Evolutionary conservation across 2,797 vertebrate species (phyloP), one percentile per base, ranked within the genome.

Genomic region (Peromyscus nudipes): DNA sequence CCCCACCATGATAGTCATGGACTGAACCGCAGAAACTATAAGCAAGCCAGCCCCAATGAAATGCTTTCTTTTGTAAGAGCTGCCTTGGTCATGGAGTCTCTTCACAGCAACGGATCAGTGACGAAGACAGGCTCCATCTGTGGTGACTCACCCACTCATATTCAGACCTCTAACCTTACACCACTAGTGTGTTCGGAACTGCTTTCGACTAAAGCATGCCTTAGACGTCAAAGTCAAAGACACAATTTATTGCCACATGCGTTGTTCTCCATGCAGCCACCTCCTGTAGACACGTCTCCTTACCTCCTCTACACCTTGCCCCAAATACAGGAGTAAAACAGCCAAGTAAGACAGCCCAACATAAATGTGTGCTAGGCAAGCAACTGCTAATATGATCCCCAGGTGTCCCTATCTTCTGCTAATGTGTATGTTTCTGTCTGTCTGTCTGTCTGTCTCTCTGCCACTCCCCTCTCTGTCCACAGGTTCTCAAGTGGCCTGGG

Each of bases 211-310:
- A 89, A 87, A 60, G 69, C 77, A 94, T 25, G 3, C 27, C 64
- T 13, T 46, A 60, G 27, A 19, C 43, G 88, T 71, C 65, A 25
- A 90, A 96, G n/a, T 75, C 89, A 96, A 90, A 95, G 76, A 73
- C 75, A 73, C 62, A 67, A 77, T 71, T 88, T 55, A 60, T 7
- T 79, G 93, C 40, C 4, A 37, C 27, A 91, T 84, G 14, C 1
- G 65, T 80, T 94, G 49, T 13, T 2, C 65, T 92, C 88, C 65
- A 93, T 21, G 43, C 19, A 89, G 95, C 75, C 25, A 84, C 40
- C 82, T 96, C 86, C n/a, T 86, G 40, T 0, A 89, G 43, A 85
- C 31, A 89, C 5, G 16, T 29, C 76, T 31, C 19, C 8, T 83
- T 49, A n/a, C 29, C 6, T 52, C 79, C 79, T 93, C 49, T 52